Base-by-base conservation (phyloP, 1,140 invertebrate species). In the Sitobion miscanthi region DNA sequence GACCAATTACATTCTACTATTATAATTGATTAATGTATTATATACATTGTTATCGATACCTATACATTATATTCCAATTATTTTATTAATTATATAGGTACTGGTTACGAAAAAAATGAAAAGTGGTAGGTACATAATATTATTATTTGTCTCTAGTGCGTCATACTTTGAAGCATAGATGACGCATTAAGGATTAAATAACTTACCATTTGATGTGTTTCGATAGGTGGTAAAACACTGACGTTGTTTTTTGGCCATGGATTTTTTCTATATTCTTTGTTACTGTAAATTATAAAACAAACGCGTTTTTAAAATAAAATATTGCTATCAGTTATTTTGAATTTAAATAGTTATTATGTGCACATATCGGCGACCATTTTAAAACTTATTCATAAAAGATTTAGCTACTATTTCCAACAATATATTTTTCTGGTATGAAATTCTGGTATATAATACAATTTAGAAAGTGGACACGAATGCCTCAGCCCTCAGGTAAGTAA, bases 141-240 rank as follows among this genome's bases (percentile, higher is more conserved):
- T 52, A 52, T 52, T 52, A 11, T 52, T 77, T 77, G 62, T 77
- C 4, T 69, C 30, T 77, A 4, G 62, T 77, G 62, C 62, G 62
- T 77, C 62, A 69, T n/a, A 77, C 52, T 54, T 1, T 14, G 14
- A 35, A 77, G 14, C 20, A 54, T 21, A 77, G n/a, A 77, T 77
- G 17, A 20, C 0, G 62, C n/a, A n/a, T 77, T 77, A 35, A 77
- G 30, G 4, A 77, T 77, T 45, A 77, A 7, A 77, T 35, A 45
- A 49, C 91, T 85, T 85, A 93, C 91, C 38, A 57, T 93, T 20
- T 38, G 82, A 57, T 93, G 49, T 25, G 30, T 57, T 35, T 86
- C 91, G 11, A 93, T 93, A 3, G 82, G 91, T 45, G 91, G 91
- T n/a, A 93, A 93, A 54, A 42, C 23, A 42, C 21, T 45, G 17